Evolutionary conservation across 1,140 invertebrate genomes (phyloP).

Genomic region (Ephestia elutella): DNA sequence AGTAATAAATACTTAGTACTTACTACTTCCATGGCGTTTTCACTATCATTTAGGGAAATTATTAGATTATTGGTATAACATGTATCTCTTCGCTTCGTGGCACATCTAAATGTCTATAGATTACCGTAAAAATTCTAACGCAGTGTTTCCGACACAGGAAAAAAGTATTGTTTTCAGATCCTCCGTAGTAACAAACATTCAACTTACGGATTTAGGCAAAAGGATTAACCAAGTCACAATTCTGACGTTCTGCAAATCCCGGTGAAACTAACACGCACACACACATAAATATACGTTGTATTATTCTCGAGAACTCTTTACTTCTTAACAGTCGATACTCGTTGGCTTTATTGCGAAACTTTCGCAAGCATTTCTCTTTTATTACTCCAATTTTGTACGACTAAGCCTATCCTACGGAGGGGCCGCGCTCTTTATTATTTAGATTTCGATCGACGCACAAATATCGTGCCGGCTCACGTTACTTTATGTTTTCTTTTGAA

Average conservation of each 20-base stretch:
- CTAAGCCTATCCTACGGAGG: constrained; percentile 62
- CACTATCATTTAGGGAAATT: no score
- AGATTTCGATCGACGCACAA: constrained; percentile 52
- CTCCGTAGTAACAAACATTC: no score
- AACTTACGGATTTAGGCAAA: no score
- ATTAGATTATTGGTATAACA: no score
- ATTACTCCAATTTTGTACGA: constrained; percentile 73
- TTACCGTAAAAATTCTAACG: no score
- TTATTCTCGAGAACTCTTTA: constrained; percentile 68
- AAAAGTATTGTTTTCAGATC: no score
- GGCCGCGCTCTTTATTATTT: constrained; percentile 69
- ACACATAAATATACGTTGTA: constrained; percentile 41
- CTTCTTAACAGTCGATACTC: constrained; percentile 73
- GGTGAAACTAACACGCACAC: constrained; percentile 17
- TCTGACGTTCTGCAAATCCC: not conserved
- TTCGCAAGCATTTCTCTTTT: constrained; percentile 72
- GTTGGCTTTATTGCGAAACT: constrained; percentile 73
- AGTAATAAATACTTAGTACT: no score
- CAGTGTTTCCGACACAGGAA: no score
- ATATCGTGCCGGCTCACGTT: not conserved
- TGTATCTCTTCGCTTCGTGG: no score
- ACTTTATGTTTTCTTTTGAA: constrained; percentile 1
- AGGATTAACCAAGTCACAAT: no score
- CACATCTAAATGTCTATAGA: no score
- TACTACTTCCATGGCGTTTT: no score